Conservation (phyloP, 1,140 invertebrate species). For the Rhopalosiphum maidis region DNA sequence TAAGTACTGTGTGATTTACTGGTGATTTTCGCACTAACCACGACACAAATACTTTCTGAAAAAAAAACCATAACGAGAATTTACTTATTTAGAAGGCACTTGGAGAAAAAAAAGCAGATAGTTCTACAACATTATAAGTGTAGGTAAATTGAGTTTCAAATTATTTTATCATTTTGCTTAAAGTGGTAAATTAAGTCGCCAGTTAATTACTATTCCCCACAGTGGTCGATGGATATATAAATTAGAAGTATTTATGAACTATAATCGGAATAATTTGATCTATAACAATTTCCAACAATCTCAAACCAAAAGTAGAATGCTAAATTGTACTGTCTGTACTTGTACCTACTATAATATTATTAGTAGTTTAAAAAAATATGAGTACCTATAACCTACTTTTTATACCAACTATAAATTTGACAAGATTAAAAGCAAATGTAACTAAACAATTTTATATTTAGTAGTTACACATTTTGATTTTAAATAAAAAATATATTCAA, state of each 20-base stretch:
- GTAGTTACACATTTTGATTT: not conserved
- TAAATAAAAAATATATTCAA: not conserved
- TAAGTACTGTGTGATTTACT: not conserved
- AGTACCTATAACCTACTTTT: not conserved
- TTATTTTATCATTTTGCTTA: not conserved
- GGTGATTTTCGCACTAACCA: not conserved
- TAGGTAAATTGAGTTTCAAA: not conserved
- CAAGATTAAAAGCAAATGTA: not conserved
- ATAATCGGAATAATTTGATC: accelerated
- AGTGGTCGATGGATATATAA: not conserved
- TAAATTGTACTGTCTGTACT: not conserved
- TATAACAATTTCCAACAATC: not conserved
- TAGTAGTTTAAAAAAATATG: not conserved
- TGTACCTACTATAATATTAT: not conserved
- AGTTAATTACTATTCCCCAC: not conserved
- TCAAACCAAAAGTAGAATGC: not conserved
- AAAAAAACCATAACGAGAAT: not conserved
- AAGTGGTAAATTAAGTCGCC: not conserved
- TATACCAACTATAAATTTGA: not conserved
- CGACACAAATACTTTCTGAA: not conserved
- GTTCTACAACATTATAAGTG: not conserved
- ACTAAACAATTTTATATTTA: slow-evolving; percentile 12
- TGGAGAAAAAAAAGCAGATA: not conserved
- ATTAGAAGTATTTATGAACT: not conserved
- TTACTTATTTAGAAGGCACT: not conserved